phyloP scores from a whole-genome alignment of 2,888 invertebrate species.

The Ormyrus nitidulus region DNA sequence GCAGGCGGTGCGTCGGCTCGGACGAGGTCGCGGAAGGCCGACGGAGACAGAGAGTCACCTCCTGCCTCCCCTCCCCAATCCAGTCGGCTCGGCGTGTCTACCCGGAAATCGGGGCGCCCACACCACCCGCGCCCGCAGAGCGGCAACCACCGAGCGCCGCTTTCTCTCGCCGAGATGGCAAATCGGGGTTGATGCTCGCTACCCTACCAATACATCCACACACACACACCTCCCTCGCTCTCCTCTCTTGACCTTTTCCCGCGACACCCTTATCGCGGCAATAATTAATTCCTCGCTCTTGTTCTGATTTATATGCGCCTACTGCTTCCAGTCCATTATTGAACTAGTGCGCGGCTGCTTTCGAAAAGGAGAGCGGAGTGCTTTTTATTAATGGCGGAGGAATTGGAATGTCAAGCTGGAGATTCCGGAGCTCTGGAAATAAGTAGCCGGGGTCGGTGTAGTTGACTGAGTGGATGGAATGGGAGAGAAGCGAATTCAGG shows the following conservation, averaged over 20 bases:
- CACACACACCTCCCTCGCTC: not conserved
- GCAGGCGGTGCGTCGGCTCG: not conserved
- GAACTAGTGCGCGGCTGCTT: not conserved
- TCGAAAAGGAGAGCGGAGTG: not conserved
- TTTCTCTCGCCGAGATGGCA: constrained; percentile 17
- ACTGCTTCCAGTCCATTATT: not conserved
- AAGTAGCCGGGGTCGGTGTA: not conserved
- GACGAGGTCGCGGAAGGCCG: constrained; percentile 33
- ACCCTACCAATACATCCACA: not conserved
- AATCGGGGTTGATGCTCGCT: constrained; percentile 41
- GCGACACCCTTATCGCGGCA: not conserved
- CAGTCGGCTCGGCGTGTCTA: constrained; percentile 10
- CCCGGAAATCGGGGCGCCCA: constrained; percentile 48
- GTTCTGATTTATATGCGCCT: not conserved
- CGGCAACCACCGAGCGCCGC: not conserved
- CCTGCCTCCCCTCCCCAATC: not conserved
- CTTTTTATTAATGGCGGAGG: constrained; percentile 8
- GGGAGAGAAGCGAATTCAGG: too few species aligned
- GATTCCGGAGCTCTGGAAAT: not conserved
- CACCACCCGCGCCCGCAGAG: not conserved
- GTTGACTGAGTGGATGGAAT: too few species aligned
- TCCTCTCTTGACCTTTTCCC: constrained; percentile 28
- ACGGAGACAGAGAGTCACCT: constrained; percentile 12
- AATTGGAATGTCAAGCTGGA: not conserved
- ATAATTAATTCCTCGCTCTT: constrained; percentile 33